Conservation (phyloP, 2,797 vertebrate species). For the Gymnothorax reevesii region DNA sequence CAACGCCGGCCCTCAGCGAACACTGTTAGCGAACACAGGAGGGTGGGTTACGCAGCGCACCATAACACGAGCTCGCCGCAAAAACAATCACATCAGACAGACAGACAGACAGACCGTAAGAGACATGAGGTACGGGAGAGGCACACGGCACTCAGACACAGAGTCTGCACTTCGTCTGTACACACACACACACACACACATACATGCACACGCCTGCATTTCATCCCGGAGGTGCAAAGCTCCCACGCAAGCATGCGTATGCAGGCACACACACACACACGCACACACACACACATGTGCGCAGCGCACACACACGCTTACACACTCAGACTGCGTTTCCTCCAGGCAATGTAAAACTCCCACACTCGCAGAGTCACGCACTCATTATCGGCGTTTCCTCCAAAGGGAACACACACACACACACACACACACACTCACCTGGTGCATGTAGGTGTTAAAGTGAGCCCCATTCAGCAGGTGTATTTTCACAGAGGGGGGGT, state of each 20-base stretch:
- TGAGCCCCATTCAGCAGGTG: constrained; percentile 81
- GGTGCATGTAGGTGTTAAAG: constrained; percentile 83
- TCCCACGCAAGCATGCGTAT: too few species aligned
- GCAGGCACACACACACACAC: too few species aligned
- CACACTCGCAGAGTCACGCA: too few species aligned
- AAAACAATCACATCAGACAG: not conserved
- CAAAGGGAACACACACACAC: too few species aligned
- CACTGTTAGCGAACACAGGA: not conserved
- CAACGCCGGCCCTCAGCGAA: not conserved
- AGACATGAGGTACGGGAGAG: not conserved
- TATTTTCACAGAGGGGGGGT: constrained; percentile 66
- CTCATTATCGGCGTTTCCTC: too few species aligned
- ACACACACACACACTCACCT: constrained; percentile 69
- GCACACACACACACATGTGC: too few species aligned
- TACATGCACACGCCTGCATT: not conserved
- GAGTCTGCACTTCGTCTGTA: too few species aligned
- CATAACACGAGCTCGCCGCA: not conserved
- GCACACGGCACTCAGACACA: not conserved
- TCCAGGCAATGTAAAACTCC: too few species aligned
- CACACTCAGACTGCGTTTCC: too few species aligned
- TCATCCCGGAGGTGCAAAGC: not conserved
- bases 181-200: not conserved
- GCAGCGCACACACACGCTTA: too few species aligned
- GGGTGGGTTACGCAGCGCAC: not conserved
- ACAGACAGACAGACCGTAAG: not conserved